Percentiles rank a stretch among this genome's conserved stretches.
Evolutionary conservation across 2,113 vertebrate genomes (phyloP).

Genomic region (Oplegnathus fasciatus): DNA sequence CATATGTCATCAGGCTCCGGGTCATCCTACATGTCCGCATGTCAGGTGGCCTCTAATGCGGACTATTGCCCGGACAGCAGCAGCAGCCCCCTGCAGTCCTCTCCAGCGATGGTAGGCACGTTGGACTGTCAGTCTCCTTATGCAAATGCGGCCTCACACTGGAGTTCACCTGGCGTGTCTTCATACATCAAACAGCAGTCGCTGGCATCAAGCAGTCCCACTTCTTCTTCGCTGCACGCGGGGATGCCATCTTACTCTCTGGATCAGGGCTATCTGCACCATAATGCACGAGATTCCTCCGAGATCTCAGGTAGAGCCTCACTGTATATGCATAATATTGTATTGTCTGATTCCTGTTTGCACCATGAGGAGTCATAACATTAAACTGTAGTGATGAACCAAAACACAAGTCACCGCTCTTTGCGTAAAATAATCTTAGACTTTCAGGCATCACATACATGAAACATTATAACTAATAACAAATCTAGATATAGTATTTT

Average conservation of each 20-base stretch:
- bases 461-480: not conserved
- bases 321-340: not conserved
- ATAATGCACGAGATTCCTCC: constrained; percentile 87
- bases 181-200: constrained; percentile 95
- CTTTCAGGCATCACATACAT: not conserved
- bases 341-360: not conserved
- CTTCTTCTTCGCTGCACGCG: constrained; percentile 88
- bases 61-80: constrained; percentile 93
- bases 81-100: constrained; percentile 92
- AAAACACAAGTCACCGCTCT: not conserved
- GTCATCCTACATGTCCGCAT: constrained; percentile 93
- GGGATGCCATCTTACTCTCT: constrained; percentile 90
- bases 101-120: constrained; percentile 89
- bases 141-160: constrained; percentile 89
- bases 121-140: constrained; percentile 94
- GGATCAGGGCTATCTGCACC: constrained; percentile 94
- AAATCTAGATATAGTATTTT: not conserved
- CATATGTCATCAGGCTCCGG: constrained; percentile 92
- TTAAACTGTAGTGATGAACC: no score
- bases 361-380: not conserved
- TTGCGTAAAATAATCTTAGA: not conserved
- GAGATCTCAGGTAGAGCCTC: constrained; percentile 91
- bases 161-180: constrained; percentile 90
- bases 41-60: constrained; percentile 86
- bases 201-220: constrained; percentile 84